Evolutionary conservation across 1,140 invertebrate genomes (phyloP).

Genomic region (Notospermus geniculatus): DNA sequence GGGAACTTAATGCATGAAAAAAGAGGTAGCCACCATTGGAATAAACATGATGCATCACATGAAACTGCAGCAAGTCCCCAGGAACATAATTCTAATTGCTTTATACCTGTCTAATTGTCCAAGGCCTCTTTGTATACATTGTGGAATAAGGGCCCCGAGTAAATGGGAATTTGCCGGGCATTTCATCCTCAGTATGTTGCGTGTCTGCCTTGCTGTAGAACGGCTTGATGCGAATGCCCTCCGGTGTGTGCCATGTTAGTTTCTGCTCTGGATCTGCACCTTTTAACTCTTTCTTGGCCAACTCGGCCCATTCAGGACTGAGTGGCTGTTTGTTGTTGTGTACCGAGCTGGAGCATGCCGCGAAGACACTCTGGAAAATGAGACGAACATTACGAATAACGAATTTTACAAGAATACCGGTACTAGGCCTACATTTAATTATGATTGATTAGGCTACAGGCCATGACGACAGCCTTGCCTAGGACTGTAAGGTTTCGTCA

Average conservation of each 20-base stretch:
- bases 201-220: conserved; percentile 62
- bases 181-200: conserved; percentile 53
- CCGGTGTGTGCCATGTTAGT: conserved; percentile 62
- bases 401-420: no score
- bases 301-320: conserved; percentile 58
- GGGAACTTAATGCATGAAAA: no score
- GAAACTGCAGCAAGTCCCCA: no score
- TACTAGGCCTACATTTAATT: no score
- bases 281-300: conserved; percentile 64
- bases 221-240: conserved; percentile 64
- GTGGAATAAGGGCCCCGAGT: conserved; percentile 68
- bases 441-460: no score
- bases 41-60: no score
- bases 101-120: conserved; percentile 65
- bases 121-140: conserved; percentile 68
- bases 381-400: no score
- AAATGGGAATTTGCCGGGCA: conserved; percentile 66
- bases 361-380: no score
- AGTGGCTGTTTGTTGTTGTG: conserved; percentile 34
- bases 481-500: no score
- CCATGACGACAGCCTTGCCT: no score
- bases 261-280: conserved; percentile 60
- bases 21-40: no score
- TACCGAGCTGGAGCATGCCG: neutral
- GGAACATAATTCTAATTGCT: neutral